phyloP scores from a whole-genome alignment of 2,113 vertebrate genomes.

The Arvicanthis niloticus region DNA sequence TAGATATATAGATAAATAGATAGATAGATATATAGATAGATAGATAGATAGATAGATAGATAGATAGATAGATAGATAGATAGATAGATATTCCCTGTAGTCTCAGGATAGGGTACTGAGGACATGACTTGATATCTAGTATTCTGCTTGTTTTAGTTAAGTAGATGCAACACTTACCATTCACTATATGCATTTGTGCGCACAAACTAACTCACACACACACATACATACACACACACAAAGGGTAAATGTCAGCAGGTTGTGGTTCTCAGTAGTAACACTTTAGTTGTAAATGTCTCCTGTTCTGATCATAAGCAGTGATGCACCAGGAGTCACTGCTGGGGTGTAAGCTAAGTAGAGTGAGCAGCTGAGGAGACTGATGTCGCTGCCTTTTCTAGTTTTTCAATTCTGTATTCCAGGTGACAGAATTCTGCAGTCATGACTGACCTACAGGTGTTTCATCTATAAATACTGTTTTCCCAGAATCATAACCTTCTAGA shows the following conservation, averaged over 20 bases:
- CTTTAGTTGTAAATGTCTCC: neutral
- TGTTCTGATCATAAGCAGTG: neutral
- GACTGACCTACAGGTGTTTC: neutral
- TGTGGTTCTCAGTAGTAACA: neutral
- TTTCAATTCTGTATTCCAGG: neutral
- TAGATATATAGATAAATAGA: no score
- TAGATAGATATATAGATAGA: no score
- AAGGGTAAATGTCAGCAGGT: neutral
- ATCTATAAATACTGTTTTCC: slow-evolving; percentile 8
- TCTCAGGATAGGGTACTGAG: neutral
- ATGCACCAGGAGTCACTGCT: neutral
- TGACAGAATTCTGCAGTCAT: neutral
- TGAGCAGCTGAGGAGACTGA: neutral
- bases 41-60: no score
- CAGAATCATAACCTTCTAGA: neutral
- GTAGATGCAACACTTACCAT: neutral
- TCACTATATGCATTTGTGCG: neutral
- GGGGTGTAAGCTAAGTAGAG: no score
- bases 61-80: no score
- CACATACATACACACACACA: no score
- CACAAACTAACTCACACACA: no score
- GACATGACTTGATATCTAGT: neutral
- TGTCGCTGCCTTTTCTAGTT: neutral
- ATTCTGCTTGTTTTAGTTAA: neutral
- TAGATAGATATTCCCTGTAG: neutral